A percentile compares a stretch with the other conserved stretches of the same genome.
Conservation (phyloP, 2,797 vertebrate genomes). For the Fringilla coelebs region DNA sequence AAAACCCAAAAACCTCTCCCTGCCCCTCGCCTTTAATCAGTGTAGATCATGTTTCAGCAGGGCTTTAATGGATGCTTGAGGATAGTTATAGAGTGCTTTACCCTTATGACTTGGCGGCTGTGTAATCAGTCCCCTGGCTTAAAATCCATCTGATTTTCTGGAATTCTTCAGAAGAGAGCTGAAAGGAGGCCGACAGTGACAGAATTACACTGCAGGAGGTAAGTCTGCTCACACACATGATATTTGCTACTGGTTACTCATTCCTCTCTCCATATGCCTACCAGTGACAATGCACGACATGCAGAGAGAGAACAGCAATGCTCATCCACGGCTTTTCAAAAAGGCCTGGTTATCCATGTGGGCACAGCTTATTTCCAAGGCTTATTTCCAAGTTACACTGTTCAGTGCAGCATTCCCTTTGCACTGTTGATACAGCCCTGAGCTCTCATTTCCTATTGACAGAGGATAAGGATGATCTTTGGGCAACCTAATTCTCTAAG, state of each 20-base stretch:
- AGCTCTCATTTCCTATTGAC: neutral
- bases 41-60: conserved; percentile 24
- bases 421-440: neutral
- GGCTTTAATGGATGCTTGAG: conserved; percentile 27
- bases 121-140: conserved; percentile 7
- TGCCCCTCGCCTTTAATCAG: neutral
- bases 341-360: neutral
- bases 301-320: neutral
- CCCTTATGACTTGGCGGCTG: neutral
- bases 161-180: conserved; percentile 24
- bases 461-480: neutral
- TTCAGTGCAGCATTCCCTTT: neutral
- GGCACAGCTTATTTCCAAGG: neutral
- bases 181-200: neutral
- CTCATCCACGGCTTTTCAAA: neutral
- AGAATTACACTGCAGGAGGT: neutral
- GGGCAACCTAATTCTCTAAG: neutral
- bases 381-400: neutral
- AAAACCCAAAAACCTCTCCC: neutral
- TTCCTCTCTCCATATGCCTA: neutral
- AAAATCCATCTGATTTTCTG: conserved; percentile 37
- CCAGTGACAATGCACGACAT: neutral
- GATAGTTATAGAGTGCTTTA: neutral
- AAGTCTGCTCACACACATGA: neutral
- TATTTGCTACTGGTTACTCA: neutral